These are phyloP conservation scores for Andrena bicolor DNA, from an alignment of 2,888 invertebrate species.

Conservation along the genomic window DNA sequence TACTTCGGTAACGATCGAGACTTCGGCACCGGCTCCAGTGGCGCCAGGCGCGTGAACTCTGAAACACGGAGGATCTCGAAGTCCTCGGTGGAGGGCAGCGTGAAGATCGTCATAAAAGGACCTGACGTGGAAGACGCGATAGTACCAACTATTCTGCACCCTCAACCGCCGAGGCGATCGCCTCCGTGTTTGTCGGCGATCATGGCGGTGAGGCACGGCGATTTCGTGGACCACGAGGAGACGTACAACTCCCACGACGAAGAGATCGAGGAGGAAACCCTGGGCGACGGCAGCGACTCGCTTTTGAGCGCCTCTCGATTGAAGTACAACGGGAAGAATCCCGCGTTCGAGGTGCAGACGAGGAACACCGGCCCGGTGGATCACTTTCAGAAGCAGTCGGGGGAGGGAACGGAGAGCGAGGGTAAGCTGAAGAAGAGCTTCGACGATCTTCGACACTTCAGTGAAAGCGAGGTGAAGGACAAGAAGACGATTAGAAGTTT, in stretches of 20 bases:
- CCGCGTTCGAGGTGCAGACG: constrained; percentile 50
- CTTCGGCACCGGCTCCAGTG: constrained; percentile 68
- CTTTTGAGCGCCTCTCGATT: constrained; percentile 88
- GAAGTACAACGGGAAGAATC: constrained; percentile 75
- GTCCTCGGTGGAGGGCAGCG: constrained; percentile 84
- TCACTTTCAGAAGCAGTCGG: constrained; percentile 51
- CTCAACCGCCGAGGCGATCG: constrained; percentile 92
- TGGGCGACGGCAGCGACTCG: constrained; percentile 88
- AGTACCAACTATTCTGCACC: constrained; percentile 91
- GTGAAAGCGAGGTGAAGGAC: constrained; percentile 42
- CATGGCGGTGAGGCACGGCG: constrained; percentile 79
- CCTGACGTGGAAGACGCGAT: constrained; percentile 89
- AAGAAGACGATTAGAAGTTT: constrained; percentile 60
- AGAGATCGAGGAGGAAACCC: constrained; percentile 84
- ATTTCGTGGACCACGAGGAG: constrained; percentile 85
- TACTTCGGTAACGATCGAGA: constrained; percentile 76
- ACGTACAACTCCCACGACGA: constrained; percentile 88
- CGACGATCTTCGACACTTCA: constrained; percentile 56
- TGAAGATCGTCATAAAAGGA: constrained; percentile 86
- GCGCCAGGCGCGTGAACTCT: constrained; percentile 82
- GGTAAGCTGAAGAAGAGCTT: constrained; percentile 59
- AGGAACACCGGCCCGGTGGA: constrained; percentile 19
- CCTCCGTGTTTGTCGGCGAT: constrained; percentile 82
- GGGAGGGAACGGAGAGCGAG: constrained; percentile 28
- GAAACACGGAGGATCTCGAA: constrained; percentile 83